These are phyloP conservation scores for Falco peregrinus DNA, from an alignment of 2,797 vertebrate species.

Conservation along the genomic window DNA sequence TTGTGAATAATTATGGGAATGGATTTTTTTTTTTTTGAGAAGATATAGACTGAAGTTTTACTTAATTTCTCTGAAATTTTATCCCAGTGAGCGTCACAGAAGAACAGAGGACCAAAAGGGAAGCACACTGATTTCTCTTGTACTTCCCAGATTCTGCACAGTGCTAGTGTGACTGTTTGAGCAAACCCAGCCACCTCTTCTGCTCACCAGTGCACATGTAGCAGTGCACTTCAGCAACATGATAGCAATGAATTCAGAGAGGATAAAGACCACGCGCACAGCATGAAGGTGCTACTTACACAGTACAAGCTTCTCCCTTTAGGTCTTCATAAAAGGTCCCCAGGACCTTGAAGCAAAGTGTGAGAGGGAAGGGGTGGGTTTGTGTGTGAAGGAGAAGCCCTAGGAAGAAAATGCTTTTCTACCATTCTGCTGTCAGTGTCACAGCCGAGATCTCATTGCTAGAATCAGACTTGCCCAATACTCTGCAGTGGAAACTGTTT, in stretches of 20 bases:
- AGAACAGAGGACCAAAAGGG: background rate
- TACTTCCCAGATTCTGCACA: background rate
- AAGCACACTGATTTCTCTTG: background rate
- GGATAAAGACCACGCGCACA: background rate
- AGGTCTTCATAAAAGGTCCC: background rate
- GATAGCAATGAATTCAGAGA: background rate
- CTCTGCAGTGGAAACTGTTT: background rate
- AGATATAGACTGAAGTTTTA: background rate
- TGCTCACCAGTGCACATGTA: accelerated
- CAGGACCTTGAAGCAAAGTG: background rate
- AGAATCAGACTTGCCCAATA: background rate
- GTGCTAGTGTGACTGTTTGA: background rate
- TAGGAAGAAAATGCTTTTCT: background rate
- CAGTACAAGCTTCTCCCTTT: background rate
- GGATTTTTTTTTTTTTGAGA: background rate
- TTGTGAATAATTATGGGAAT: background rate
- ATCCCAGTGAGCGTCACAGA: background rate
- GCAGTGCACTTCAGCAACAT: background rate
- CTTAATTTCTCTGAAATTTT: background rate
- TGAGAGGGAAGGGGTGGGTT: background rate
- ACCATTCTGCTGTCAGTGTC: background rate
- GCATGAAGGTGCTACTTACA: background rate
- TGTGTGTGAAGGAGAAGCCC: background rate
- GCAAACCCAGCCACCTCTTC: background rate
- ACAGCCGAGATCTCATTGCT: background rate